Evolutionary conservation across 2,888 invertebrate genomes (phyloP).

Genomic region (Dastarcus helophoroides): DNA sequence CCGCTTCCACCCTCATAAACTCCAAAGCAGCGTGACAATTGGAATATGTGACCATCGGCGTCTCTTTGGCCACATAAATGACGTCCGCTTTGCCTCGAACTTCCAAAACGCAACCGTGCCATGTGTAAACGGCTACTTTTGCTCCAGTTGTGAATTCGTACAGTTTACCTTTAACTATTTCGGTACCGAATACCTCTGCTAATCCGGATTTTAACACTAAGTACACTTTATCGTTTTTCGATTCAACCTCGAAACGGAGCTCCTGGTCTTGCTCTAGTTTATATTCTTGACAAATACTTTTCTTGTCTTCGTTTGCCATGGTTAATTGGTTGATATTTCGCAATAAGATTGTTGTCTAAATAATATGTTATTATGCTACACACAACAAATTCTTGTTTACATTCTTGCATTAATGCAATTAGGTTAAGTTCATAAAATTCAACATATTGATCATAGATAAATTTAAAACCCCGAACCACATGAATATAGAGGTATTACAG

Average conservation of each 20-base stretch:
- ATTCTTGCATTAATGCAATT: no score
- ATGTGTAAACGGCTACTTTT: conserved; percentile 92
- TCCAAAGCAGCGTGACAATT: conserved; percentile 95
- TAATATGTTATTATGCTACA: no score
- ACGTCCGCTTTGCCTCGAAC: conserved; percentile 83
- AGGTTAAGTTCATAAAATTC: no score
- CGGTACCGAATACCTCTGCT: conserved; percentile 95
- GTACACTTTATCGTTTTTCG: conserved; percentile 69
- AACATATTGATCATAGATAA: no score
- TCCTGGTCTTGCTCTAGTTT: conserved; percentile 80
- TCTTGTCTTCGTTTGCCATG: no score
- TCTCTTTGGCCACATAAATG: conserved; percentile 89
- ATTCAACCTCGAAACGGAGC: conserved; percentile 89
- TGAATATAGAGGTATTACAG: no score
- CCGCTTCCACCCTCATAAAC: conserved; percentile 73
- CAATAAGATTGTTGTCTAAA: no score
- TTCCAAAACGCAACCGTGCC: conserved; percentile 86
- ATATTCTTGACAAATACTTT: conserved; percentile 69
- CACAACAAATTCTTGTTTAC: no score
- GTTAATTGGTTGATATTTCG: no score
- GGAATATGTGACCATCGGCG: conserved; percentile 91
- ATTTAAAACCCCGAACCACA: no score
- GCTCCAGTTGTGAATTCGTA: conserved; percentile 84
- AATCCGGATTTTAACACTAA: conserved; percentile 78
- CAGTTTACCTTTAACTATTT: conserved; percentile 82